Evolutionary conservation across 2,888 invertebrate species (phyloP).

Genomic region (Thera britannica): DNA sequence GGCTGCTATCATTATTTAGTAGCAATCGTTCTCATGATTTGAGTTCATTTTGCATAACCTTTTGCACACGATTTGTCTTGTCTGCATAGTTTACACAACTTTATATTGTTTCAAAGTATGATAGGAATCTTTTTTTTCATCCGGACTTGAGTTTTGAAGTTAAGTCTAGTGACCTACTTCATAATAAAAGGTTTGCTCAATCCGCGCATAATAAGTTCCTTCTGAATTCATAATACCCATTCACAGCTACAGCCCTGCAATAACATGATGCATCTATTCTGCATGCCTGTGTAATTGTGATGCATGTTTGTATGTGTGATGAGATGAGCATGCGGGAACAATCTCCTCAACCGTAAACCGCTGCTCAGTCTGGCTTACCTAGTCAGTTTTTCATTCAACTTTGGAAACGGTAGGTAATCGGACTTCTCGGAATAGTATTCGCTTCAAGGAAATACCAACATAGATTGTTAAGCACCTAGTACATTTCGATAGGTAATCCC

Average conservation of each 20-base stretch:
- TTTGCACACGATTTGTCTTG: conserved; percentile 21
- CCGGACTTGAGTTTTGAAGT: background rate
- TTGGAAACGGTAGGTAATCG: conserved; percentile 42
- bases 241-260: conserved; percentile 38
- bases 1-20: conserved; percentile 7
- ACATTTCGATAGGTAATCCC: too few relatives aligned
- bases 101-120: conserved; percentile 5
- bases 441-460: too few relatives aligned
- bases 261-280: conserved; percentile 42
- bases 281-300: conserved; percentile 52
- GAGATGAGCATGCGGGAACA: conserved; percentile 19
- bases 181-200: conserved; percentile 9
- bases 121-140: conserved; percentile 12
- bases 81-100: conserved; percentile 19
- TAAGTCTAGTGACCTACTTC: conserved; percentile 11
- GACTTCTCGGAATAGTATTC: conserved; percentile 24
- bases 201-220: conserved; percentile 9
- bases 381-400: conserved; percentile 35
- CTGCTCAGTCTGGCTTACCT: conserved; percentile 14
- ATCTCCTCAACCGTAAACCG: conserved; percentile 30
- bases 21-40: conserved; percentile 21
- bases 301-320: too few relatives aligned
- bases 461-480: too few relatives aligned
- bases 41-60: conserved; percentile 16
- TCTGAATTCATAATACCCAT: conserved; percentile 11